Evolutionary conservation across 2,113 vertebrate genomes (phyloP), one percentile per base, ranked within the genome.

Genomic region (Mungos mungo): DNA sequence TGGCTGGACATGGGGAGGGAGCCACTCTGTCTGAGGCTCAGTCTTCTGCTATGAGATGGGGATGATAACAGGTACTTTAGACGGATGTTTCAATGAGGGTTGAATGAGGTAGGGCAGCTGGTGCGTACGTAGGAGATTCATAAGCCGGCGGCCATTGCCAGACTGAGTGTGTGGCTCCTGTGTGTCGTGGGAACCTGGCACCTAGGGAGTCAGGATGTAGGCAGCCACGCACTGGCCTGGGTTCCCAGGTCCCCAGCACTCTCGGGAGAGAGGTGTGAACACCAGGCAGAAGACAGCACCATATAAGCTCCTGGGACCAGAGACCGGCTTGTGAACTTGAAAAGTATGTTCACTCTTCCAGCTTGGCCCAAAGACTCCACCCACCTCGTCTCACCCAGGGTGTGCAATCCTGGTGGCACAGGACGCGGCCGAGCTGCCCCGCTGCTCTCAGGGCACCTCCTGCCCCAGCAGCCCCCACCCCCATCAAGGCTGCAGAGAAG

Each of bases 321-420:
- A 93, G 74, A 38, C 45, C 19, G 60, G 76, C 16, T 12, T 23
- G 0, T 1, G 33, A 95, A 77, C 71, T 16, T 72, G 14, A 66
- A 54, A 69, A 57, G 41, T 19, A 77, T 8, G 3, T 47, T 16
- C 12, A 41, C 45, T 85, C 14, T 29, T 85, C 74, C 14, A 9
- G 74, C 11, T 47, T 2, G 8, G 54, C 45, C 47, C 33, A 2
- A 77, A 83, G 50, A 57, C 15, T 6, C 72, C 74, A 29, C 12
- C 38, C 11, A 45, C 41, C 21, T 5, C 54, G 13, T 3, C 41
- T 1, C 5, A n/a, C n/a, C 47, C 12, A 0, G 3, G 21, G 21
- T 13, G 0, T 4, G 4, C 16, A 2, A 41, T 21, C 18, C 45
- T 3, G 6, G 69, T 25, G 76, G 66, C 23, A 11, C 0, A 0